Evolutionary conservation across 2,797 vertebrate species (phyloP).

Genomic region (Scarus forsteni): DNA sequence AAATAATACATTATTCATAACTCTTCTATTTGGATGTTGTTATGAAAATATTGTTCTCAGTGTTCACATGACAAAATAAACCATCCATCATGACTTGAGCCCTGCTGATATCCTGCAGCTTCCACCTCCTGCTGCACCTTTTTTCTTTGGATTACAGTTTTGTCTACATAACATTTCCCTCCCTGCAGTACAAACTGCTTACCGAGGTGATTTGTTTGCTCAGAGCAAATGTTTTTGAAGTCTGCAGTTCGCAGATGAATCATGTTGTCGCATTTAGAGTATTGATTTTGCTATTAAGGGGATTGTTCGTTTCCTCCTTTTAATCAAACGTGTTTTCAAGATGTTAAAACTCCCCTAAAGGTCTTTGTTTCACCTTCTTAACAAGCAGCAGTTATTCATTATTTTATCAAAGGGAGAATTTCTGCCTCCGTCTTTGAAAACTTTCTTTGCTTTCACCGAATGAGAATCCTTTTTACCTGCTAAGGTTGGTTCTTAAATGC

Average conservation of each 20-base stretch:
- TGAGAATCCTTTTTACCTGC: too few relatives aligned
- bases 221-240: not conserved
- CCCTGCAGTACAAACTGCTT: conserved; percentile 23
- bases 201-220: conserved; percentile 8
- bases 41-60: not conserved
- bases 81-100: conserved; percentile 7
- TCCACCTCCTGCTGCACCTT: conserved; percentile 10
- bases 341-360: too few relatives aligned
- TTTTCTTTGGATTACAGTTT: conserved; percentile 1
- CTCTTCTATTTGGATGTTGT: not conserved
- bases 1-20: not conserved
- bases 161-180: conserved; percentile 14
- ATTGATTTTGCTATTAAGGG: not conserved
- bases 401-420: too few relatives aligned
- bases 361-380: not conserved
- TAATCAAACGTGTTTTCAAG: not conserved
- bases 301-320: conserved; percentile 1
- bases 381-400: not conserved
- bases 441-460: too few relatives aligned
- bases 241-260: conserved; percentile 18
- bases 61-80: conserved; percentile 15
- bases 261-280: conserved; percentile 6
- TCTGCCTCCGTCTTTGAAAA: too few relatives aligned
- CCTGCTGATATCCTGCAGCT: not conserved
- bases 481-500: too few relatives aligned